Evolutionary conservation across 2,797 vertebrate genomes (phyloP), one percentile per base, ranked within the genome.

Genomic region (Ctenopoma multispine): DNA sequence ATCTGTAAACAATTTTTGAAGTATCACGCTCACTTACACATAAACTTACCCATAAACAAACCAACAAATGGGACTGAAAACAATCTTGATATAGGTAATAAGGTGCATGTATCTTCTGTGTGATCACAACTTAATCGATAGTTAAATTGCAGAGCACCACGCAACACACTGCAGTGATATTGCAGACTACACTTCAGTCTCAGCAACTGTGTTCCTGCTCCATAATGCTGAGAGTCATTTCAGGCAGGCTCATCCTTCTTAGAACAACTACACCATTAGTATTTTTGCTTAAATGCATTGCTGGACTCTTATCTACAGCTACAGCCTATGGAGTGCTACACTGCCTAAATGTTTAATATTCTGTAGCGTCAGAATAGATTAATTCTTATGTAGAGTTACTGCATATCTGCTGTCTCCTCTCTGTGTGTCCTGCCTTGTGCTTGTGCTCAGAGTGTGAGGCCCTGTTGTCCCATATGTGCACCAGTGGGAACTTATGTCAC

Each of bases 81-180:
- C 58, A 64, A 72, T 65, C 60, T 62, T 24, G 1, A 65, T 6
- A 17, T 27, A 79, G 66, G 68, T 81, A 83, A 85, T 50, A 63
- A 74, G 75, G 72, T 72, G 69, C 75, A 73, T 65, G 74, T 61
- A 40, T 77, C 72, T 66, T 57, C 54, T 24, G 54, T 69, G 82
- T 76, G 72, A 79, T 86, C 76, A 23, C 70, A 53, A 79, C 76
- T 75, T 85, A 83, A 89, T 85, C 66, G 77, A 88, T 83, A 79
- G 86, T 88, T 90, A 83, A 90, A 90, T 87, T 87, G 84, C 80
- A 64, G 81, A 7, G 77, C 36, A 20, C 59, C 31, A 48, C 82
- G 73, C 84, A 82, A 62, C 80, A 87, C 78, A 67, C 79, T 86
- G 86, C 88, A 84, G 82, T 63, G 75, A 77, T 75, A 85, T 75